Percentiles rank a stretch among this genome's conserved stretches.
Conservation (phyloP, 1,140 invertebrate species). For the Ceratoteleas bidentatus region DNA sequence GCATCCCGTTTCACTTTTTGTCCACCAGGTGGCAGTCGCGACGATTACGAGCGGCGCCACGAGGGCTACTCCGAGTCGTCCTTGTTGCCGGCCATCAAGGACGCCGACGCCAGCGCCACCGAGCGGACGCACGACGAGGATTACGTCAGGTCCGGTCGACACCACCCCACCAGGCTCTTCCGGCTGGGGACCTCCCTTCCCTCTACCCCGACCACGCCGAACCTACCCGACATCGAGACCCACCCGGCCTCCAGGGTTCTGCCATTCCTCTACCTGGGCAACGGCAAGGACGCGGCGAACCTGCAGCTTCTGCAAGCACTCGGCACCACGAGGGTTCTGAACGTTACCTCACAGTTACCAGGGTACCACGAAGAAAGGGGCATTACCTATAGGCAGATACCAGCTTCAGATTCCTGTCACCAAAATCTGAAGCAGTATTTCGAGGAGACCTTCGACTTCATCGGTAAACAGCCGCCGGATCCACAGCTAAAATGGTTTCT, state of each 20-base stretch:
- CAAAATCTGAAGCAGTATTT: constrained; percentile 96
- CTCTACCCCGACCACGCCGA: constrained; percentile 71
- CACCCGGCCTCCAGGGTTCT: constrained; percentile 90
- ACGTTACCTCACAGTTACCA: constrained; percentile 91
- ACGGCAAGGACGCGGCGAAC: constrained; percentile 91
- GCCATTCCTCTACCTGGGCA: constrained; percentile 94
- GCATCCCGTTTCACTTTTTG: background rate
- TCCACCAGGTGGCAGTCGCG: constrained; percentile 21
- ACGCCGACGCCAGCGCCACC: constrained; percentile 38
- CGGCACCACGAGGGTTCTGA: constrained; percentile 89
- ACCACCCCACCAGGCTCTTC: constrained; percentile 65
- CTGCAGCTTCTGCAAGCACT: constrained; percentile 84
- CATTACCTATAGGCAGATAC: constrained; percentile 91
- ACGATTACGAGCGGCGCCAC: constrained; percentile 83
- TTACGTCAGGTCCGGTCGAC: constrained; percentile 72
- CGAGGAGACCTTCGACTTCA: constrained; percentile 94
- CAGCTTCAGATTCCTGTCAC: constrained; percentile 91
- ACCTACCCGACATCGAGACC: constrained; percentile 85
- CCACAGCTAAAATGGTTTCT: no score
- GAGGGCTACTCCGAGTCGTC: constrained; percentile 85
- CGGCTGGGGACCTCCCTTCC: constrained; percentile 53
- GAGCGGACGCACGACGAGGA: constrained; percentile 65
- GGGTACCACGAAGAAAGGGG: constrained; percentile 86
- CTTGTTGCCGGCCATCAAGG: constrained; percentile 76
- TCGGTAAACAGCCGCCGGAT: no score